phyloP scores from a whole-genome alignment of 2,113 vertebrate genomes.

The Antechinus flavipes region DNA sequence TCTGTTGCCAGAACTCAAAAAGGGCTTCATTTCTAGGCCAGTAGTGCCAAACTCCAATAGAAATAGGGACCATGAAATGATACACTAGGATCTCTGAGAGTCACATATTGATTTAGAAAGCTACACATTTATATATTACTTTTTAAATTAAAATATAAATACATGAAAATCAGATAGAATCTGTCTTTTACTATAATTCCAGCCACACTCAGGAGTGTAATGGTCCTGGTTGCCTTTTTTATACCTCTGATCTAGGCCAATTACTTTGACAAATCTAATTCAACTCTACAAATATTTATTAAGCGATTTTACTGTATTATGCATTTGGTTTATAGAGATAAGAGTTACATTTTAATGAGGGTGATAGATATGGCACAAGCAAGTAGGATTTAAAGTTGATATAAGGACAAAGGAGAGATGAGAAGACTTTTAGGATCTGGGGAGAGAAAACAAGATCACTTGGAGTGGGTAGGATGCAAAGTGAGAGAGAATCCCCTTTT shows the following conservation, averaged over 20 bases:
- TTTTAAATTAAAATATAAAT: not conserved
- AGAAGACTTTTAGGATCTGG: not conserved
- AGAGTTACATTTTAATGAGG: not conserved
- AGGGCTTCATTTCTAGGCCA: not conserved
- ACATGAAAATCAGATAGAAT: not conserved
- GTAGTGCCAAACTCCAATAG: not conserved
- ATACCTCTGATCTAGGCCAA: not conserved
- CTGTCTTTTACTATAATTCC: not conserved
- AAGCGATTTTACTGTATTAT: not conserved
- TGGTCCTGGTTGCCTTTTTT: not conserved
- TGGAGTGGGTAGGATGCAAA: not conserved
- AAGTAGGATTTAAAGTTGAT: not conserved
- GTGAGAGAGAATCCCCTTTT: not conserved
- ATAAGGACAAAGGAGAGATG: not conserved
- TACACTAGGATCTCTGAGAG: not conserved
- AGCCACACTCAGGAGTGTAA: not conserved
- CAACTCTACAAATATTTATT: not conserved
- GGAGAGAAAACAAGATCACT: not conserved
- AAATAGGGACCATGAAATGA: not conserved
- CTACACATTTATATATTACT: not conserved
- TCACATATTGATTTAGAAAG: not conserved
- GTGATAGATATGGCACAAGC: not conserved
- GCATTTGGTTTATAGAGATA: not conserved
- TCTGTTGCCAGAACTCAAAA: not conserved
- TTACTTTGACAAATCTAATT: not conserved